A percentile compares a stretch with the other conserved stretches of the same genome.
Evolutionary conservation across 2,113 vertebrate species (phyloP).

Genomic region (Globicephala melas): DNA sequence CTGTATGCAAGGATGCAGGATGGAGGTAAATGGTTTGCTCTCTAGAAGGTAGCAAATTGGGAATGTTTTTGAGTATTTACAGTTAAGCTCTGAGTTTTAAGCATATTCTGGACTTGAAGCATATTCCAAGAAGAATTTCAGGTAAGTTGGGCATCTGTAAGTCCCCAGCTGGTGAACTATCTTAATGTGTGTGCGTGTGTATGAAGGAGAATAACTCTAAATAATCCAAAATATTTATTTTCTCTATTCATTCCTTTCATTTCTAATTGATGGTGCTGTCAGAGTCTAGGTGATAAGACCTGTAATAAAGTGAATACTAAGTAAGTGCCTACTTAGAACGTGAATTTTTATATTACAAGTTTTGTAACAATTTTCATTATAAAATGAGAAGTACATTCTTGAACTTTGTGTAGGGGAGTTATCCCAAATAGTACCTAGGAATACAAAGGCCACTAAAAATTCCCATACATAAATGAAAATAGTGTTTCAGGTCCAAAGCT

Average conservation of each 20-base stretch:
- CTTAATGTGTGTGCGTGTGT: neutral
- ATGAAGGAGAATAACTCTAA: neutral
- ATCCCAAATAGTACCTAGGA: neutral
- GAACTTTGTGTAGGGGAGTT: neutral
- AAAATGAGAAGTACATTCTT: slow-evolving; percentile 25
- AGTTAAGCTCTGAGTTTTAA: slow-evolving; percentile 45
- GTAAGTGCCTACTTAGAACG: neutral
- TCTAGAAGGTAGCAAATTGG: neutral
- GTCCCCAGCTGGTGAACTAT: neutral
- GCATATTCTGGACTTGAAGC: neutral
- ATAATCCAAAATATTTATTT: slow-evolving; percentile 27
- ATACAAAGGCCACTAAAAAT: neutral
- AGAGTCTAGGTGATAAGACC: neutral
- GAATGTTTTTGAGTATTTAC: slow-evolving; percentile 31
- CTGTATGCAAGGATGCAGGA: neutral
- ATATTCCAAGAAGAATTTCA: slow-evolving; percentile 15
- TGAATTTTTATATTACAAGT: slow-evolving; percentile 26
- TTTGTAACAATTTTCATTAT: slow-evolving; percentile 34
- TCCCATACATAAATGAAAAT: neutral
- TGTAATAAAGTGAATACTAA: slow-evolving; percentile 37
- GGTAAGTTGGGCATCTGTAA: neutral
- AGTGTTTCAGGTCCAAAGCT: slow-evolving; percentile 30
- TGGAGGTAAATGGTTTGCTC: slow-evolving; percentile 1
- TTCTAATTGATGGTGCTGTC: slow-evolving; percentile 10
- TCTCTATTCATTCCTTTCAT: neutral